Conservation (phyloP, 2,113 vertebrate genomes). For the Chauna torquata region DNA sequence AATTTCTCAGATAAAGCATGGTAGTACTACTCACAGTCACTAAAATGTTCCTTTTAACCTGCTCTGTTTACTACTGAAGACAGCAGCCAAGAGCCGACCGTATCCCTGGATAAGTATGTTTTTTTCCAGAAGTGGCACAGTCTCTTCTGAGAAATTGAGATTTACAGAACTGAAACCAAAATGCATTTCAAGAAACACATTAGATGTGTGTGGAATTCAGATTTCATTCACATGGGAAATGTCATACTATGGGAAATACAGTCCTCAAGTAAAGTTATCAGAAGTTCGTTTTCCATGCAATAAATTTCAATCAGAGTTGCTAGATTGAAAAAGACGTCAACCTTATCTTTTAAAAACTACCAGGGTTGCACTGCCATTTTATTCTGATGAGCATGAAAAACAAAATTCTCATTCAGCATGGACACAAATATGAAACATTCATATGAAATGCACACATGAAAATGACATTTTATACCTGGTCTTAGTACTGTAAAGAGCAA, state of each 20-base stretch:
- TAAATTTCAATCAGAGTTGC: conserved; percentile 49
- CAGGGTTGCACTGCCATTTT: conserved; percentile 20
- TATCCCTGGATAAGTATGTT: neutral
- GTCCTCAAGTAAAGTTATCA: conserved; percentile 35
- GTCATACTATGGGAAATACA: conserved; percentile 36
- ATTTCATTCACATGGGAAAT: conserved; percentile 61
- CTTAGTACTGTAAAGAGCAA: neutral
- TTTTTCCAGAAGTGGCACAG: neutral
- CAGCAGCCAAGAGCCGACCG: neutral
- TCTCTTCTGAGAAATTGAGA: neutral
- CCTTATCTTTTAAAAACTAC: conserved; percentile 60
- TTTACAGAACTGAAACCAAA: conserved; percentile 18
- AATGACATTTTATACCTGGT: neutral
- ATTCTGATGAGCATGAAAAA: neutral
- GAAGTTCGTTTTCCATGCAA: conserved; percentile 54
- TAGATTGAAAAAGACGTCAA: conserved; percentile 36
- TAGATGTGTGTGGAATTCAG: neutral
- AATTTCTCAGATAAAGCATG: neutral
- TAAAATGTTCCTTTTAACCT: neutral
- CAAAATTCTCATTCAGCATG: neutral
- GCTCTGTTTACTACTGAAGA: neutral
- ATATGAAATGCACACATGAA: neutral
- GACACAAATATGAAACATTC: neutral
- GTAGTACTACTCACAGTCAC: neutral
- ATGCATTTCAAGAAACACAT: conserved; percentile 13